Evolutionary conservation across 2,888 invertebrate species (phyloP), one percentile per base, ranked within the genome.

Genomic region (Thymelicus sylvestris): DNA sequence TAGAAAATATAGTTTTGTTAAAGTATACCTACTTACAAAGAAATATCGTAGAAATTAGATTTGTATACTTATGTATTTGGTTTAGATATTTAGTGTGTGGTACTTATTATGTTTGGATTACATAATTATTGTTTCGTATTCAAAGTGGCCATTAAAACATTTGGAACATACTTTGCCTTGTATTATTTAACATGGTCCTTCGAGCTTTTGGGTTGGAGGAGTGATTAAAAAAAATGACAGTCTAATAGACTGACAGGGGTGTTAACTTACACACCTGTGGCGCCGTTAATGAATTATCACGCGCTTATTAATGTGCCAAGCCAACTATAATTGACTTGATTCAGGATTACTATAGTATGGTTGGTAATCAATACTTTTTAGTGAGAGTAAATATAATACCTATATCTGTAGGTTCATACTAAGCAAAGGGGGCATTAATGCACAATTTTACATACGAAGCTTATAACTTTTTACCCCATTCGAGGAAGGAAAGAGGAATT

Each of bases 401-500:
- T 7, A 8, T 41, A 41, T 7, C 41, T 7, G 41, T 41, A 41
- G 41, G 7, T 41, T 8, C 41, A 41, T 41, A 41, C 3, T 31
- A 41, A 7, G 8, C 7, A 41, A 41, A 41, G 41, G 7, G 8
- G 8, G 12, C 31, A 60, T 69, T 68, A 62, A 63, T 48, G 73
- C 73, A 50, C 15, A 8, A 15, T 15, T 2, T 50, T 15, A 50
- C 48, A 50, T n/a, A n/a, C 6, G 15, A 52, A 52, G 15, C 15
- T 52, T 52, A 2, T 15, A 8, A 19, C 2, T 50, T n/a, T 7
- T 52, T 52, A 52, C 7, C 19, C 6, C 15, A 7, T 24, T 66
- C 44, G 52, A 65, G 65, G 44, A 66, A 66, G 10, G 19, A 57
- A 52, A 19, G 50, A 19, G 50, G 19, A 80, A 79, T 76, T 74